Evolutionary conservation across 2,113 vertebrate genomes (phyloP).

Genomic region (Pithys albifrons): DNA sequence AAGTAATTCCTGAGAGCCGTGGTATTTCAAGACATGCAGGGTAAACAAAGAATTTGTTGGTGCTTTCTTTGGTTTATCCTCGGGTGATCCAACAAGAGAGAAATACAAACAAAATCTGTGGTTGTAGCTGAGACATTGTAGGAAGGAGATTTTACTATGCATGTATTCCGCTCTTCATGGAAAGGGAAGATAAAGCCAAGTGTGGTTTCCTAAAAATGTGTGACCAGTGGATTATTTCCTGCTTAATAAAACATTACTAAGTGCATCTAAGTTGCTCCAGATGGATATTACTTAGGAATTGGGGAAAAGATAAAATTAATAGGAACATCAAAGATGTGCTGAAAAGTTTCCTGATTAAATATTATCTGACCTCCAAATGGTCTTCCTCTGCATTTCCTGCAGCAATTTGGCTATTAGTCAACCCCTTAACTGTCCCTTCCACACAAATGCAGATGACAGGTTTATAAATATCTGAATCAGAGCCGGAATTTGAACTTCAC

Average conservation of each 20-base stretch:
- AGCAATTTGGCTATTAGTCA: slow-evolving; percentile 33
- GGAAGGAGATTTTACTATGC: neutral
- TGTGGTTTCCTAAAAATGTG: slow-evolving; percentile 31
- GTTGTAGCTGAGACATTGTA: neutral
- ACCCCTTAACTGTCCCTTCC: neutral
- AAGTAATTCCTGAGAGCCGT: slow-evolving; percentile 52
- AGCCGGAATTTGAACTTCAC: neutral
- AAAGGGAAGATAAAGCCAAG: slow-evolving; percentile 14
- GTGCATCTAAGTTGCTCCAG: slow-evolving; percentile 25
- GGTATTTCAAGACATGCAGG: slow-evolving; percentile 60
- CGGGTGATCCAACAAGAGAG: neutral
- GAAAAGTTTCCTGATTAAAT: slow-evolving; percentile 46
- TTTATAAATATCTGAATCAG: slow-evolving; percentile 53
- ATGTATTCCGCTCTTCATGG: neutral
- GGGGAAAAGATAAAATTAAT: slow-evolving; percentile 28
- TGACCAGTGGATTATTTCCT: slow-evolving; percentile 42
- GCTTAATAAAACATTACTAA: slow-evolving; percentile 27
- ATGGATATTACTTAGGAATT: slow-evolving; percentile 45
- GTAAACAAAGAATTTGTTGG: slow-evolving; percentile 52
- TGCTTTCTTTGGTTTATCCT: slow-evolving; percentile 16
- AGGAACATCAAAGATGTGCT: slow-evolving; percentile 26
- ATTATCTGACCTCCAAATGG: slow-evolving; percentile 27
- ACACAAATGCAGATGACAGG: slow-evolving; percentile 40
- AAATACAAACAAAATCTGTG: neutral
- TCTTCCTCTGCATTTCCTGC: slow-evolving; percentile 53